These are phyloP conservation scores for Conomelus anceps DNA, from an alignment of 2,888 invertebrate genomes.

Conservation along the genomic window DNA sequence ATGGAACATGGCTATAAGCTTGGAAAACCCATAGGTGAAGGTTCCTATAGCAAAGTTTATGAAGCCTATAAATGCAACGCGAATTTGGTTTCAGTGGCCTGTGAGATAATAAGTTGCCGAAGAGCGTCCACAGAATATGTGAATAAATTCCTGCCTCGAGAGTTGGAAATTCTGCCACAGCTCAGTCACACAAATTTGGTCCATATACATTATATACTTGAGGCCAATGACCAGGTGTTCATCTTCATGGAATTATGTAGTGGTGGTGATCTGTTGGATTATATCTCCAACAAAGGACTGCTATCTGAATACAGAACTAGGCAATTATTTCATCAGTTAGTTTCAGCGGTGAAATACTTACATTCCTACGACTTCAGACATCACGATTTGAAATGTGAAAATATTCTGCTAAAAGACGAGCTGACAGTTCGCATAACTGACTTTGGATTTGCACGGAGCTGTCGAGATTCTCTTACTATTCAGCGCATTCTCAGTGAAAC, in stretches of 20 bases:
- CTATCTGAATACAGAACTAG: slow-evolving; percentile 47
- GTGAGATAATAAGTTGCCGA: slow-evolving; percentile 51
- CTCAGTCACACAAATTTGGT: slow-evolving; percentile 54
- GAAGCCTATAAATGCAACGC: slow-evolving; percentile 38
- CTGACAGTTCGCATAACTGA: slow-evolving; percentile 53
- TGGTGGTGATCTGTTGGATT: slow-evolving; percentile 56
- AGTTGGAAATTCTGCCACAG: slow-evolving; percentile 48
- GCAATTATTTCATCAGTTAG: slow-evolving; percentile 46
- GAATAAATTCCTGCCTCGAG: slow-evolving; percentile 57
- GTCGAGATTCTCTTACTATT: slow-evolving; percentile 41
- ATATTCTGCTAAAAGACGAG: slow-evolving; percentile 46
- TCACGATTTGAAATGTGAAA: slow-evolving; percentile 62
- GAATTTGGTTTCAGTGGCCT: slow-evolving; percentile 45
- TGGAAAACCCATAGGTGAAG: slow-evolving; percentile 50
- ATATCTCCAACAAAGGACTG: slow-evolving; percentile 50
- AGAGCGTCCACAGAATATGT: slow-evolving; percentile 54
- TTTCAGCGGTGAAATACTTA: slow-evolving; percentile 50
- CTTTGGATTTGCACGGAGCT: slow-evolving; percentile 56
- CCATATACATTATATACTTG: slow-evolving; percentile 49
- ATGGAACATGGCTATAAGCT: slow-evolving; percentile 45
- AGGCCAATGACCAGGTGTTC: slow-evolving; percentile 44
- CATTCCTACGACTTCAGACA: slow-evolving; percentile 51
- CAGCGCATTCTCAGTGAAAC: slow-evolving; percentile 48
- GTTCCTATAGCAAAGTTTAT: slow-evolving; percentile 52
- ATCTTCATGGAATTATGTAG: slow-evolving; percentile 56